Evolutionary conservation across 2,113 vertebrate genomes (phyloP).

Genomic region (Rallus limicola): DNA sequence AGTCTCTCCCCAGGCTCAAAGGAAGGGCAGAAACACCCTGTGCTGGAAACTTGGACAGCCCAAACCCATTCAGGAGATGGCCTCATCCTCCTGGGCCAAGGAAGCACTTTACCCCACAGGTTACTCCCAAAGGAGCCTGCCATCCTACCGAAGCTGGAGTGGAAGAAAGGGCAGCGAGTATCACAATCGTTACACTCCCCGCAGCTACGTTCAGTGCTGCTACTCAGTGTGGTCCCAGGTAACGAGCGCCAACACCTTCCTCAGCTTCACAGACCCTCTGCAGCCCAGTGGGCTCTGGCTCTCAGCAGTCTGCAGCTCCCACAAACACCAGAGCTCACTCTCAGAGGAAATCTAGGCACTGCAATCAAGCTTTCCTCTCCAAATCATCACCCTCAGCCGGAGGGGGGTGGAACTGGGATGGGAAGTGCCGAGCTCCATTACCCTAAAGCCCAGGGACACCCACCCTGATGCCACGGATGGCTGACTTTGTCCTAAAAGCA

Average conservation of each 20-base stretch:
- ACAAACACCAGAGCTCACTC: background rate
- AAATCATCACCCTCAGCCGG: background rate
- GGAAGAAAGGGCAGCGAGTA: background rate
- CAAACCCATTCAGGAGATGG: background rate
- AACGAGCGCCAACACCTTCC: accelerated
- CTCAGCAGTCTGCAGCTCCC: background rate
- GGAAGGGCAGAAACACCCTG: background rate
- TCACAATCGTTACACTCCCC: background rate
- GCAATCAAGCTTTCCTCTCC: background rate
- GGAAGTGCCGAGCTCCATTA: background rate
- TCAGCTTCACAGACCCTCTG: background rate
- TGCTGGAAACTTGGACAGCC: background rate
- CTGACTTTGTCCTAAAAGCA: background rate
- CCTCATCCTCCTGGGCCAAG: background rate
- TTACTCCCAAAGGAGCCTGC: background rate
- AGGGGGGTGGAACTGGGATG: background rate
- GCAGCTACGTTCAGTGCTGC: background rate
- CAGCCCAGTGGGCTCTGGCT: background rate
- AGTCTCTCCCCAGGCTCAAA: background rate
- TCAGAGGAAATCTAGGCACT: background rate
- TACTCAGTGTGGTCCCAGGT: background rate
- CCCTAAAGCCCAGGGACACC: background rate
- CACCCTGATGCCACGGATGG: background rate
- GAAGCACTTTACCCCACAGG: background rate
- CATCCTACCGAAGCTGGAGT: background rate